A percentile compares a stretch with the other conserved stretches of the same genome.
Conservation (phyloP, 2,113 vertebrate species). For the Saguinus midas region DNA sequence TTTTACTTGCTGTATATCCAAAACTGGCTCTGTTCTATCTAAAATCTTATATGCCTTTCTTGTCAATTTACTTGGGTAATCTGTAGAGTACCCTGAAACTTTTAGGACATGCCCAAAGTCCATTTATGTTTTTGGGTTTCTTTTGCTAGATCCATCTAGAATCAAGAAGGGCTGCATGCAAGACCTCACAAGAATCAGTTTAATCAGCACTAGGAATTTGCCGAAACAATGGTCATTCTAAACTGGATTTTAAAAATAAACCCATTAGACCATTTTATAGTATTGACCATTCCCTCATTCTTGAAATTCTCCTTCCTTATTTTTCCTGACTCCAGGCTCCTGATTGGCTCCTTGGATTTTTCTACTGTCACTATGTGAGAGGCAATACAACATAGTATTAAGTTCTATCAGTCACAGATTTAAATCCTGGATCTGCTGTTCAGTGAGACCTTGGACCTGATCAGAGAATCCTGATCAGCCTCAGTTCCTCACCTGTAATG, state of each 20-base stretch:
- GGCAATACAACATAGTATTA: neutral
- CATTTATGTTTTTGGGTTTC: neutral
- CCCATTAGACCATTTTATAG: neutral
- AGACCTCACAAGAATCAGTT: neutral
- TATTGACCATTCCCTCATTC: neutral
- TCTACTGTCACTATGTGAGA: neutral
- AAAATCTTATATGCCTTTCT: neutral
- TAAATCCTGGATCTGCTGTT: neutral
- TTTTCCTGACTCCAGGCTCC: neutral
- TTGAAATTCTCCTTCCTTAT: conserved; percentile 13
- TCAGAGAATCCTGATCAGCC: neutral
- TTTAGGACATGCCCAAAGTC: neutral
- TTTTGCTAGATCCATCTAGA: neutral
- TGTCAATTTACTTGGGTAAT: neutral
- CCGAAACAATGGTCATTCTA: neutral
- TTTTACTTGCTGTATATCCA: neutral
- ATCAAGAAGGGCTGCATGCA: neutral
- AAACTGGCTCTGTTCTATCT: neutral
- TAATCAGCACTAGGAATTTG: neutral
- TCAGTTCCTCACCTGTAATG: neutral
- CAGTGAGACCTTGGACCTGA: neutral
- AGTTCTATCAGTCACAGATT: neutral
- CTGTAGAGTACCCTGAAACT: neutral
- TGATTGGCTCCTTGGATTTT: neutral
- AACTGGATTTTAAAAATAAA: neutral